These are phyloP conservation scores for Bugula neritina DNA, from an alignment of 2,888 invertebrate species.

Conservation along the genomic window DNA sequence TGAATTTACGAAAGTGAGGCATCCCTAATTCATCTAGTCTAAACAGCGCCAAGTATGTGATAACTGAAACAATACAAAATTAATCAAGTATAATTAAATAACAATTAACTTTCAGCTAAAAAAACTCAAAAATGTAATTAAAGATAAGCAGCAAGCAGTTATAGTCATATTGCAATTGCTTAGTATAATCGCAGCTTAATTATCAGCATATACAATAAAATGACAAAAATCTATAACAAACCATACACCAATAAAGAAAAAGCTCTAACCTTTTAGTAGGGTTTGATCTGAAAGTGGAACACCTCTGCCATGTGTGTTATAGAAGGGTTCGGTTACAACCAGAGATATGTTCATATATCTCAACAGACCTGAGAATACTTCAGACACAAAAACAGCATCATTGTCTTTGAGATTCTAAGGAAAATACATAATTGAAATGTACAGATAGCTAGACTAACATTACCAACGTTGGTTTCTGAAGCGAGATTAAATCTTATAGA, in stretches of 20 bases:
- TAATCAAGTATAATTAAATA: conserved; percentile 3
- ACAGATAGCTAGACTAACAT: too few relatives aligned
- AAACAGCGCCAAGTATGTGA: conserved; percentile 47
- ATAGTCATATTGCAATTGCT: too few relatives aligned
- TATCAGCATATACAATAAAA: too few relatives aligned
- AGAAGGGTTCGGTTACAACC: conserved; percentile 45
- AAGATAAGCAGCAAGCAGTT: too few relatives aligned
- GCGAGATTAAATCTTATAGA: too few relatives aligned
- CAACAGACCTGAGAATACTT: conserved; percentile 50
- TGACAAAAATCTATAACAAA: too few relatives aligned
- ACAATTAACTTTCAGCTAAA: too few relatives aligned
- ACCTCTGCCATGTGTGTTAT: conserved; percentile 45
- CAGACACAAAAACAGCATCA: conserved; percentile 45
- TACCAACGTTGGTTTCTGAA: too few relatives aligned
- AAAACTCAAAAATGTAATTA: too few relatives aligned
- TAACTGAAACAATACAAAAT: conserved; percentile 39
- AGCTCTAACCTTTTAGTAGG: conserved; percentile 45
- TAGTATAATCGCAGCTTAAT: too few relatives aligned
- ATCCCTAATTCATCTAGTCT: conserved; percentile 49
- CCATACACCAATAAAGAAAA: too few relatives aligned
- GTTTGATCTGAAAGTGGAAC: conserved; percentile 45
- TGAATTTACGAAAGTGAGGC: conserved; percentile 44
- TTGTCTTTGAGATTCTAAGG: conserved; percentile 41
- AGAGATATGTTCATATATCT: conserved; percentile 40
- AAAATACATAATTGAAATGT: too few relatives aligned